Base-by-base conservation (phyloP, 2,888 invertebrate genomes). In the Camponotus fellah region DNA sequence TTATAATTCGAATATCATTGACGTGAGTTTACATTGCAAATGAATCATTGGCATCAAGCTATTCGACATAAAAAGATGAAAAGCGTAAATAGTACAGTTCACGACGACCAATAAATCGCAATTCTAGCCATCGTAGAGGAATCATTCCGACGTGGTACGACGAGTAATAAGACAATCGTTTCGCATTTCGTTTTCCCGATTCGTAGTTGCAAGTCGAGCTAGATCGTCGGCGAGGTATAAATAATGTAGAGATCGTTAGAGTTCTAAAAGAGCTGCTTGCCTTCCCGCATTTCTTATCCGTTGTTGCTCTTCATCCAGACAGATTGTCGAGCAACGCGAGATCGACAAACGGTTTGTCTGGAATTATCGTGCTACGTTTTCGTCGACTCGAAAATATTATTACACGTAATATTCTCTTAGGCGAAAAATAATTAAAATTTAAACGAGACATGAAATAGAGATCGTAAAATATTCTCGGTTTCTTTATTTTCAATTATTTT, bases 171-270 rank as follows among this genome's bases (percentile, higher is more conserved):
- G 85, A 87, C 83, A 83, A 85, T 86, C 83, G 84, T 85, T 86
- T 85, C 85, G 84, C 82, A 76, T 83, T 82, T 89, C 82, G 81
- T 85, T 86, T 90, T 87, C 88, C 87, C 87, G 89, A 90, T 90
- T 90, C 86, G 86, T 83, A 87, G 83, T 56, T 58, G 85, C 68
- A 83, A 74, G 82, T 86, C 85, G 83, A 85, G 53, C 82, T 82
- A 74, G 68, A 85, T 86, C 74, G 85, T 62, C 79, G 60, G 53
- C 77, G 71, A 58, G 62, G 83, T 90, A 90, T 90, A 91, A 90
- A 90, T 90, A 91, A 91, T 91, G 90, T 87, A 89, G 86, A 90
- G 82, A 90, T 91, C 91, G 88, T 90, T 90, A 91, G 53, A 53
- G 85, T 81, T 88, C 85, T 87, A 85, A 88, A 91, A 89, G 88